A percentile compares a stretch with the other conserved stretches of the same genome.
These are phyloP conservation scores for Phymatocera aterrima DNA, from an alignment of 2,888 invertebrate species.

Conservation along the genomic window DNA sequence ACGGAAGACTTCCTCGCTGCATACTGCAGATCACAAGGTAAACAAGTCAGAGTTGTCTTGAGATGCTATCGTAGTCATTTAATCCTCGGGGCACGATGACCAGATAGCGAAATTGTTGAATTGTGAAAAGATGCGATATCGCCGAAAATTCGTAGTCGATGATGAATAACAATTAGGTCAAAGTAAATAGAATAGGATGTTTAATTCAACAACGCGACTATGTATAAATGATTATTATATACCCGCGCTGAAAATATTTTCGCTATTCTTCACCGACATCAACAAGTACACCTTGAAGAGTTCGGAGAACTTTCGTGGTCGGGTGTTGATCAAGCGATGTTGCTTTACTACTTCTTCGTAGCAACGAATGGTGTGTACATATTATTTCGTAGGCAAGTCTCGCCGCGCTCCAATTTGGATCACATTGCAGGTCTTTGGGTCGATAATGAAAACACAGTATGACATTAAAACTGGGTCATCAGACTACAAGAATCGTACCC, in stretches of 20 bases:
- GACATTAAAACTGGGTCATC: slow-evolving; percentile 26
- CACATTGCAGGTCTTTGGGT: slow-evolving; percentile 10
- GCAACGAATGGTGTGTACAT: too few species aligned
- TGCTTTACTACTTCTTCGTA: not conserved
- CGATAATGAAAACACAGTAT: not conserved
- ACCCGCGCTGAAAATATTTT: not conserved
- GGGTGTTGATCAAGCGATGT: slow-evolving; percentile 12
- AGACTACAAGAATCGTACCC: not conserved
- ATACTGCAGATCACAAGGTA: slow-evolving; percentile 1
- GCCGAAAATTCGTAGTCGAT: not conserved
- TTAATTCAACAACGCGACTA: not conserved
- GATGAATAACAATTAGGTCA: not conserved
- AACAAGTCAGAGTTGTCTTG: not conserved
- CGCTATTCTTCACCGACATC: not conserved
- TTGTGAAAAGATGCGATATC: too few species aligned
- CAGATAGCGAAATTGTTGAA: not conserved
- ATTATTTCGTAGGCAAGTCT: not conserved
- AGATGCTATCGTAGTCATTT: not conserved
- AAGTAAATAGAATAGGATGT: not conserved
- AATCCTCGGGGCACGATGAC: too few species aligned
- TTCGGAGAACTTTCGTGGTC: not conserved
- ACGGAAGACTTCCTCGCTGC: not conserved
- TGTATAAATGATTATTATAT: not conserved
- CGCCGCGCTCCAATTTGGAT: not conserved
- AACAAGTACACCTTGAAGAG: slow-evolving; percentile 2